Evolutionary conservation across 2,888 invertebrate species (phyloP).

Genomic region (Nephrotoma flavescens): DNA sequence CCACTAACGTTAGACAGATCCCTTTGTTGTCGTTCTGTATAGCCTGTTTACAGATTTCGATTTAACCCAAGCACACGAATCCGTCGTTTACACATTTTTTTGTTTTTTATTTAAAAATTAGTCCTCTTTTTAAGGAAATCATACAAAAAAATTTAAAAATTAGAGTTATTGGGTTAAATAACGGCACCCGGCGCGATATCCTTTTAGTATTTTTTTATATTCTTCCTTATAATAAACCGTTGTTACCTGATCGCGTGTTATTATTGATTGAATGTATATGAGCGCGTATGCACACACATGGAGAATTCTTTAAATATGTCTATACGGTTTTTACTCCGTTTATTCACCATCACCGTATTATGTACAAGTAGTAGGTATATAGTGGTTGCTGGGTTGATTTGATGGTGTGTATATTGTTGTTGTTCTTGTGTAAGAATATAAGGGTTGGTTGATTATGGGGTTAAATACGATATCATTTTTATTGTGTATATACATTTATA

Average conservation of each 20-base stretch:
- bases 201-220: background rate
- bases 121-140: background rate
- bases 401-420: background rate
- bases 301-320: background rate
- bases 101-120: background rate
- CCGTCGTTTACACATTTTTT: background rate
- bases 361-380: background rate
- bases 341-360: background rate
- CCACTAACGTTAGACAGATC: background rate
- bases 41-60: background rate
- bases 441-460: background rate
- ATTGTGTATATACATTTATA: background rate
- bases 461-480: background rate
- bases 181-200: slow-evolving; percentile 3
- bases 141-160: background rate
- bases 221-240: background rate
- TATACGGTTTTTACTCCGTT: background rate
- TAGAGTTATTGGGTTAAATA: slow-evolving; percentile 4
- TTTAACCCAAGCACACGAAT: background rate
- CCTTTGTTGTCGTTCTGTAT: background rate
- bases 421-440: background rate
- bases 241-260: slow-evolving; percentile 4
- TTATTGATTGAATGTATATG: background rate
- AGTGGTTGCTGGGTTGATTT: background rate
- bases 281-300: background rate